Conservation (phyloP, 2,113 vertebrate species). For the Aptenodytes forsteri region DNA sequence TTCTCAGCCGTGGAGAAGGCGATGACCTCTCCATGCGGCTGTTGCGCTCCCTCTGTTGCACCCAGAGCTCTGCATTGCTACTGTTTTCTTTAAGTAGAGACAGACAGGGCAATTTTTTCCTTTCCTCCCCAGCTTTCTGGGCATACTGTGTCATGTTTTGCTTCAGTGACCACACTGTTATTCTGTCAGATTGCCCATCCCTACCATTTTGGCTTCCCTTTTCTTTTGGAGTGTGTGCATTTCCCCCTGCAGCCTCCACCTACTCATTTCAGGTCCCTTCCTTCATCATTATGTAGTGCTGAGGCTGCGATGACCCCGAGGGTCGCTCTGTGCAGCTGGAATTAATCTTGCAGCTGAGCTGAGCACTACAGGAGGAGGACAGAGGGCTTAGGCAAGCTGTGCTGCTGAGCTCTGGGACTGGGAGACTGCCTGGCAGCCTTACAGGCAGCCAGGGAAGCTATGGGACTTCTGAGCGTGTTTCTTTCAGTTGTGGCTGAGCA, state of each 20-base stretch:
- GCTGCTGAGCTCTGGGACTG: not conserved
- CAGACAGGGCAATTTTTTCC: not conserved
- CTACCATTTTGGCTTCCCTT: not conserved
- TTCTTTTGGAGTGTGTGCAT: not conserved
- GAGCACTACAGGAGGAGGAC: fast-evolving
- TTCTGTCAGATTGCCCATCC: not conserved
- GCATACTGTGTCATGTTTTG: not conserved
- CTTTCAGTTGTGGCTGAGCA: not conserved
- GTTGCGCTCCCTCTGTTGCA: not conserved
- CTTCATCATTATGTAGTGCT: not conserved
- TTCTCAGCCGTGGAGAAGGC: not conserved
- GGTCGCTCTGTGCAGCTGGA: not conserved
- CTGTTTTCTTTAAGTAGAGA: not conserved
- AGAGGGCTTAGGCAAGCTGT: not conserved
- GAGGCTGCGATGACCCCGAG: not conserved
- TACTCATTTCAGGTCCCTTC: not conserved
- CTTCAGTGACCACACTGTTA: not conserved
- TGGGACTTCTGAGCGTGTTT: not conserved
- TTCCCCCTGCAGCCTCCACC: not conserved
- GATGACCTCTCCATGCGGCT: fast-evolving
- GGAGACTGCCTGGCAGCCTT: not conserved
- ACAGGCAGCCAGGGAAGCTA: not conserved
- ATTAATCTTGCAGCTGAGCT: not conserved
- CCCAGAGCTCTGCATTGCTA: not conserved
- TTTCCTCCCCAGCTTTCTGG: not conserved